Evolutionary conservation across 2,888 invertebrate species (phyloP), one percentile per base, ranked within the genome.

Genomic region (Agrypnus murinus): DNA sequence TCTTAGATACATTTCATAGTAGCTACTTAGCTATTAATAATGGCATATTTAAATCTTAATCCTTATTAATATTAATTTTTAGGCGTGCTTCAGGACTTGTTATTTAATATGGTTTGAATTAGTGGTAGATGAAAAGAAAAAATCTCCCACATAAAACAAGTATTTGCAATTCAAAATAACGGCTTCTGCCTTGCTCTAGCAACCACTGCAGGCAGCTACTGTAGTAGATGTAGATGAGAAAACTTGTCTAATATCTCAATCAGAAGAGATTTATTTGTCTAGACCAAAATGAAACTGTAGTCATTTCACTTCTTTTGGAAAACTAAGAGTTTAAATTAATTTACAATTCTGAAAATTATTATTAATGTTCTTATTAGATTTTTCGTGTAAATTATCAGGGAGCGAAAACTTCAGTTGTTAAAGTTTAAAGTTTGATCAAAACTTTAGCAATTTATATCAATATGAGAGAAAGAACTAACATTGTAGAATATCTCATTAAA

Each of bases 1-100:
- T 19, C 45, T n/a, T 12, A 31, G 43, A 60, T 32, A 45, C 46
- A 60, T 60, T 60, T 60, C 32, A 9, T 32, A 43, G 45, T 43
- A 10, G 32, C 60, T 60, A 32, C 60, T 60, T 60, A 55, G 17
- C 10, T 15, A 32, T 53, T 55, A 55, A 55, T 55, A 55, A 55
- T 34, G 36, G 36, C 31, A 32, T 36, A 12, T 36, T 55, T 55
- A 17, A 14, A 5, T 25, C 15, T 17, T 36, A 8, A 32, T 36
- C 55, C 19, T 36, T 17, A 55, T 55, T 55, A 55, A 55, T 55
- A 55, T 55, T 55, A 36, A 55, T 55, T 36, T 55, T 12, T 55
- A 36, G 55, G 55, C 36, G 55, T 17, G 55, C 31, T 36, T 36
- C 8, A 15, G n/a, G 17, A 17, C 32, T 9, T 36, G 55, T 36